Base-by-base conservation (phyloP, 2,797 vertebrate genomes). In the Acestrorhynchus altus region DNA sequence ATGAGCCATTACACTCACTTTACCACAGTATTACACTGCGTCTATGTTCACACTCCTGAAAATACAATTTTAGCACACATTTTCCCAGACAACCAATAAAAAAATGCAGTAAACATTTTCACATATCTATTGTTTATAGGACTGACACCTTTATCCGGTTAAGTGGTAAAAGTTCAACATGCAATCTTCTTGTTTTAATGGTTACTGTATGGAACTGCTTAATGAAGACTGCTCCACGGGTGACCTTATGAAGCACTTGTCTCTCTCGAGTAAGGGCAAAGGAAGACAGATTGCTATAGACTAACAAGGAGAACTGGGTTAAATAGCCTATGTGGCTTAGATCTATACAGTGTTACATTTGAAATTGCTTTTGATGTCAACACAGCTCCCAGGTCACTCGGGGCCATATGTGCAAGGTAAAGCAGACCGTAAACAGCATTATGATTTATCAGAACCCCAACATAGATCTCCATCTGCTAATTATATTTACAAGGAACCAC, bases 371-470 rank as follows among this genome's bases (percentile, higher is more conserved):
- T 47, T 28, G 57, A 18, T 60, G 16, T 15, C 31, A 10, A 10
- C 9, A n/a, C 8, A 61, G 39, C 16, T 68, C 51, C 69, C 31
- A 60, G 68, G 77, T 74, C 72, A 24, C 63, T 74, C 63, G 42
- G 56, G 46, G 26, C 24, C 15, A 51, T 2, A 71, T 61, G 76
- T 51, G 51, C 80, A 69, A 76, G 56, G 54, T 66, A 59, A 16
- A 22, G 54, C 4, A 56, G 79, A 81, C n/a, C 15, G 44, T 28
- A 70, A 72, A 79, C 4, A 28, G 57, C 35, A 28, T 54, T 72
- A 56, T 64, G 8, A 84, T 80, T 72, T 76, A 54, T 75, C 26
- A 44, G 73, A 61, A 69, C 73, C 59, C 77, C 59, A 64, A 76
- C 75, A 59, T 81, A 85, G 83, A 72, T 12, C 11, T 7, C 4